Conservation (phyloP, 2,888 invertebrate genomes). For the Philaethria dido region DNA sequence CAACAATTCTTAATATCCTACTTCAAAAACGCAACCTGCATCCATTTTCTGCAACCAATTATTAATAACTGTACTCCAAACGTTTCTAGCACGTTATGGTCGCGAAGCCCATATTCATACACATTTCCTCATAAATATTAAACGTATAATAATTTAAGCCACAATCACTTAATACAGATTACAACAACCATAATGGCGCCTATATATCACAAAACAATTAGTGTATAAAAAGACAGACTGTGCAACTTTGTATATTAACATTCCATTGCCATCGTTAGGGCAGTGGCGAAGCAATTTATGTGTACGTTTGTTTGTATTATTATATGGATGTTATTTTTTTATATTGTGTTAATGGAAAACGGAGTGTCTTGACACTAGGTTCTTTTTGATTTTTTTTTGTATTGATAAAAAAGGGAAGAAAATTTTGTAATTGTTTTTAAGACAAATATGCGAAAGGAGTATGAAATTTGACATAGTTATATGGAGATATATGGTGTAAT, state of each 20-base stretch:
- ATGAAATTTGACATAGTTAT: too few species aligned
- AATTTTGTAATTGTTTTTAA: too few species aligned
- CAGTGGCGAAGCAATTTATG: conserved; percentile 30
- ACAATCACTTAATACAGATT: conserved; percentile 18
- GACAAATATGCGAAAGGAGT: too few species aligned
- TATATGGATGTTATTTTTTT: too few species aligned
- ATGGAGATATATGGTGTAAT: too few species aligned
- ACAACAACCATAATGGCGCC: conserved; percentile 3
- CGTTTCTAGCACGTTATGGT: neutral
- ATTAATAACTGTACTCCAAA: neutral
- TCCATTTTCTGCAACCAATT: too few species aligned
- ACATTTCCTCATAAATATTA: conserved; percentile 1
- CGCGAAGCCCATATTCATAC: neutral
- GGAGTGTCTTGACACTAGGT: too few species aligned
- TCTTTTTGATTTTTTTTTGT: too few species aligned
- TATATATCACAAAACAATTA: conserved; percentile 44
- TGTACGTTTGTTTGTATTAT: conserved; percentile 25
- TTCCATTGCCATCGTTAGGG: conserved; percentile 52
- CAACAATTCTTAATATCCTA: too few species aligned
- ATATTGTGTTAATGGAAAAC: too few species aligned
- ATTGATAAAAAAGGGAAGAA: too few species aligned
- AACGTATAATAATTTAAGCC: conserved; percentile 10
- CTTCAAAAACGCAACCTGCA: too few species aligned
- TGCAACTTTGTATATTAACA: conserved; percentile 53
- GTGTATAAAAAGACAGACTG: conserved; percentile 44